phyloP scores from a whole-genome alignment of 2,888 invertebrate species.

The Sarcophaga carnaria region DNA sequence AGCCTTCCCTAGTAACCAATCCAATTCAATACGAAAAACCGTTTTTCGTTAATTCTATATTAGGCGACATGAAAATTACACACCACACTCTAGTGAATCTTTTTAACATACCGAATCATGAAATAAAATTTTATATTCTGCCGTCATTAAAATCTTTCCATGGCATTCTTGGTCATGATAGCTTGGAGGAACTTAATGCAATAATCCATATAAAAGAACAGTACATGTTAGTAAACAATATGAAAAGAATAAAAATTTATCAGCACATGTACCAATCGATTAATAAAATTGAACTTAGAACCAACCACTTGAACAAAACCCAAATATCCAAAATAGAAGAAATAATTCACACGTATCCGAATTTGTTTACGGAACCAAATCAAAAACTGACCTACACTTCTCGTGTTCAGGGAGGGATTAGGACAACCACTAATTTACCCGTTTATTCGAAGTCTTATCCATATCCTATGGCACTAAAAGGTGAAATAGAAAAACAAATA shows the following conservation, averaged over 20 bases:
- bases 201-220: constrained; percentile 32
- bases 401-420: constrained; percentile 20
- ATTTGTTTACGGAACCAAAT: constrained; percentile 27
- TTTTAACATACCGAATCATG: constrained; percentile 22
- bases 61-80: constrained; percentile 33
- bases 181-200: constrained; percentile 18
- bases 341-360: background rate
- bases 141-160: background rate
- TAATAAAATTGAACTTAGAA: constrained; percentile 37
- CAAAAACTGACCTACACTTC: constrained; percentile 14
- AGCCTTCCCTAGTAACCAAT: constrained; percentile 2
- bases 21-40: constrained; percentile 17
- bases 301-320: constrained; percentile 16
- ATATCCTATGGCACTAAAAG: background rate
- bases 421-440: constrained; percentile 12
- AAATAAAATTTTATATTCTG: constrained; percentile 36
- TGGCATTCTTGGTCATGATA: constrained; percentile 22
- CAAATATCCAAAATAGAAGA: constrained; percentile 11
- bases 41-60: constrained; percentile 36
- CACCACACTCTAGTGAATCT: constrained; percentile 23
- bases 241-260: constrained; percentile 32
- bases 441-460: constrained; percentile 8
- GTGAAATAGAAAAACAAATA: constrained; percentile 29
- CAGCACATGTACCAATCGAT: constrained; percentile 26
- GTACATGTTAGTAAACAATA: constrained; percentile 33